Conservation (phyloP, 2,888 invertebrate species). For the Empis stercorea region DNA sequence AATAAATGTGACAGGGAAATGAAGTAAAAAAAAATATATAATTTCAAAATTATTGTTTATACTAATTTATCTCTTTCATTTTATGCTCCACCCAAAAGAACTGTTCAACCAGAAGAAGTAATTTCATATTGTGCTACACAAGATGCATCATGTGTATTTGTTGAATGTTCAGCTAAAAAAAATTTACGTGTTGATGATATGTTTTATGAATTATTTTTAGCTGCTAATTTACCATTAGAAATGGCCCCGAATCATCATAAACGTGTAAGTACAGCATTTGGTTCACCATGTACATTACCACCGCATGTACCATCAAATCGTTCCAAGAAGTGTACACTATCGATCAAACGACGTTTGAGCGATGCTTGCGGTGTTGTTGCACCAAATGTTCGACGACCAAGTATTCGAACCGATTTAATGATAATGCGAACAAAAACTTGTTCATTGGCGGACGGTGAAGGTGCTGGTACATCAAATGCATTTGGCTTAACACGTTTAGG, state of each 20-base stretch:
- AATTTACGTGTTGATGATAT: conserved; percentile 71
- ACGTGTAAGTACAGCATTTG: conserved; percentile 60
- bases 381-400: conserved; percentile 76
- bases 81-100: conserved; percentile 44
- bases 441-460: conserved; percentile 54
- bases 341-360: conserved; percentile 67
- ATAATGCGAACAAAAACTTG: conserved; percentile 75
- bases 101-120: conserved; percentile 64
- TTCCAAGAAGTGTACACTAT: conserved; percentile 62
- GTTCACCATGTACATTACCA: conserved; percentile 62
- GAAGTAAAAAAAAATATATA: conserved; percentile 49
- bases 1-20: conserved; percentile 77
- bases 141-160: conserved; percentile 62
- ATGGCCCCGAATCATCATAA: conserved; percentile 84
- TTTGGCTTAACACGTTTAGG: conserved; percentile 40
- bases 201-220: conserved; percentile 70
- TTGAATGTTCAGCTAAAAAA: conserved; percentile 73
- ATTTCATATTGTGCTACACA: conserved; percentile 63
- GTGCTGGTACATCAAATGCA: conserved; percentile 42
- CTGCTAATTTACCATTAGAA: conserved; percentile 71
- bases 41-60: background rate
- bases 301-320: conserved; percentile 51
- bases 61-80: background rate
- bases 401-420: conserved; percentile 78
- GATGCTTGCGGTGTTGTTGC: conserved; percentile 82